A percentile compares a stretch with the other conserved stretches of the same genome.
Evolutionary conservation across 2,888 invertebrate genomes (phyloP).

Genomic region (Ophraella communa): DNA sequence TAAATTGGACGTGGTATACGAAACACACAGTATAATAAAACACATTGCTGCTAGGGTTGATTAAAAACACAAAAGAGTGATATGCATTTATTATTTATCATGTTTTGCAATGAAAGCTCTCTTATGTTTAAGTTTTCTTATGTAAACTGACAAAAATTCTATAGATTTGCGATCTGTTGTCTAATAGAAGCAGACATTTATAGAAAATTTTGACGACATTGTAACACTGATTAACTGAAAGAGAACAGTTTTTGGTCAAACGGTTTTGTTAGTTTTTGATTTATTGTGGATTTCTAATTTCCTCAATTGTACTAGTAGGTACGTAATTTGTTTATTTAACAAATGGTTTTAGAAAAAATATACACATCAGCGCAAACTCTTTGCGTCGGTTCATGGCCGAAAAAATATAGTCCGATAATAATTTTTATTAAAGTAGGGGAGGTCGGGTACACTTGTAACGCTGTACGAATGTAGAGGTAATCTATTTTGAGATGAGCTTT

Average conservation of each 20-base stretch:
- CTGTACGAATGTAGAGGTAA: no score
- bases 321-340: no score
- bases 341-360: no score
- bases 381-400: no score
- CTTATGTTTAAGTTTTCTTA: slow-evolving; percentile 40
- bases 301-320: no score
- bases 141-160: slow-evolving; percentile 52
- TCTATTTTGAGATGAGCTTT: no score
- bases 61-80: slow-evolving; percentile 52
- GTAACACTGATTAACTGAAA: slow-evolving; percentile 25
- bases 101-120: slow-evolving; percentile 51
- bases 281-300: background rate
- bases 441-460: no score
- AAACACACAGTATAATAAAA: slow-evolving; percentile 55
- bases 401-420: no score
- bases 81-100: slow-evolving; percentile 48
- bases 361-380: no score
- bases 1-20: background rate
- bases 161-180: slow-evolving; percentile 54
- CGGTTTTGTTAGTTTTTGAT: background rate
- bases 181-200: slow-evolving; percentile 58
- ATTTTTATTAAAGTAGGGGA: no score
- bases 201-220: slow-evolving; percentile 47
- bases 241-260: slow-evolving; percentile 12
- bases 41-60: slow-evolving; percentile 58